These are phyloP conservation scores for Sphecodes monilicornis DNA, from an alignment of 2,888 invertebrate genomes.

Conservation along the genomic window DNA sequence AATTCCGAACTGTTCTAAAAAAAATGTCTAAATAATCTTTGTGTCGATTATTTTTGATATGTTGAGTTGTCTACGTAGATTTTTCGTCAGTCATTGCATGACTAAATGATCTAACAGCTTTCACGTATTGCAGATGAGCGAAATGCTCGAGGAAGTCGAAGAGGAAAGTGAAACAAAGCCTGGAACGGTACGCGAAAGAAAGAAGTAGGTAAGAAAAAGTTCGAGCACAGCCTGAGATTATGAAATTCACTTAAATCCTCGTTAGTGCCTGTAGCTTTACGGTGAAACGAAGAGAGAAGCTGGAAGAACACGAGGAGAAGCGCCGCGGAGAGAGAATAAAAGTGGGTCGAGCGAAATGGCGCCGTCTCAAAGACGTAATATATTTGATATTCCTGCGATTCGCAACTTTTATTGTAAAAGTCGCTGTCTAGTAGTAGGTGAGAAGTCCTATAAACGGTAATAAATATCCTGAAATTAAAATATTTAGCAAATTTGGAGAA, in stretches of 20 bases:
- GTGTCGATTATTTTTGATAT: too few species aligned
- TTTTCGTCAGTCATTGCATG: not conserved
- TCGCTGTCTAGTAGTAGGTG: not conserved
- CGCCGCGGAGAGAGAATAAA: slow-evolving; percentile 3
- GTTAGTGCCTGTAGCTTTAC: not conserved
- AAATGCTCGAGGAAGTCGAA: not conserved
- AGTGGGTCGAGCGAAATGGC: slow-evolving; percentile 36
- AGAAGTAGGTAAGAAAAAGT: not conserved
- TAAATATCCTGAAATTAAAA: not conserved
- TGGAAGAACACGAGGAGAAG: not conserved
- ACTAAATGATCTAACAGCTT: not conserved
- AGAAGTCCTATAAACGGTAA: not conserved
- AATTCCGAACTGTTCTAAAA: too few species aligned
- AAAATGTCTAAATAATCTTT: too few species aligned
- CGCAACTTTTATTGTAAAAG: slow-evolving; percentile 1
- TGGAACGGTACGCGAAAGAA: not conserved
- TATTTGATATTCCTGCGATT: slow-evolving; percentile 51
- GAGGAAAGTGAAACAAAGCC: not conserved
- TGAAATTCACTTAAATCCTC: slow-evolving; percentile 19
- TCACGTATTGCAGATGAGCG: not conserved
- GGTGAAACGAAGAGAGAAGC: slow-evolving; percentile 2
- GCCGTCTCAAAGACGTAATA: slow-evolving; percentile 23
- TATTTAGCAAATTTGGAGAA: not conserved
- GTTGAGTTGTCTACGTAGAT: not conserved
- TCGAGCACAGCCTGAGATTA: not conserved